A percentile compares a stretch with the other conserved stretches of the same genome.
Evolutionary conservation across 2,113 vertebrate species (phyloP).

Genomic region (Muscicapa adusta): DNA sequence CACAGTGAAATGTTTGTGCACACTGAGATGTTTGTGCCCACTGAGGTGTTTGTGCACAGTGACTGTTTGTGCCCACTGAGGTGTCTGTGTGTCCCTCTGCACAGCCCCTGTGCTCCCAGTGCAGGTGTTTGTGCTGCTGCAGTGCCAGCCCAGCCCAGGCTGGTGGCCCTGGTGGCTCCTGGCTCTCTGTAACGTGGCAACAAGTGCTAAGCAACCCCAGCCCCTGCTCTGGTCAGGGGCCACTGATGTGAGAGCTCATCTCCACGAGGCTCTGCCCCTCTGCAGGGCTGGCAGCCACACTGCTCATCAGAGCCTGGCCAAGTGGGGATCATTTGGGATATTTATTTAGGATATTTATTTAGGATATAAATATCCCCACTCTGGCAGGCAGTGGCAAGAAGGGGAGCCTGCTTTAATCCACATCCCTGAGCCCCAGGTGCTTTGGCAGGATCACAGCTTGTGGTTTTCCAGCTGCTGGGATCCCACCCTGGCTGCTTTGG

Average conservation of each 20-base stretch:
- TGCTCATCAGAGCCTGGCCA: not conserved
- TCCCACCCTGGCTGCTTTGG: not conserved
- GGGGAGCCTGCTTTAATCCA: not conserved
- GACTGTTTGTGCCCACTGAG: too few species aligned
- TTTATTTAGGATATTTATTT: not conserved
- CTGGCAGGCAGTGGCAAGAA: not conserved
- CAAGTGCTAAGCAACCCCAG: conserved; percentile 46
- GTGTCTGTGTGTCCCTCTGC: too few species aligned
- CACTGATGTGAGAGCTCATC: not conserved
- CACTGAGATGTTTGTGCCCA: too few species aligned
- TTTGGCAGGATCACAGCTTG: not conserved
- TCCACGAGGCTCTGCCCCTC: not conserved
- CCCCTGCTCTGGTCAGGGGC: not conserved
- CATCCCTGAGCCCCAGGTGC: rapidly evolving
- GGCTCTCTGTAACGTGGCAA: conserved; percentile 52
- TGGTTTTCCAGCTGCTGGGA: not conserved
- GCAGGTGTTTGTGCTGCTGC: not conserved
- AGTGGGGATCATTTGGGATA: not conserved
- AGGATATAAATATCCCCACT: not conserved
- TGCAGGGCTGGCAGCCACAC: not conserved
- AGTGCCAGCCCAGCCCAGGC: rapidly evolving
- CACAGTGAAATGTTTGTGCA: too few species aligned
- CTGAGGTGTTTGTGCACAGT: too few species aligned
- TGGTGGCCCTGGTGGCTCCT: not conserved
- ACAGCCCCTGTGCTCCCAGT: too few species aligned